Base-by-base conservation (phyloP, 1,140 invertebrate species). In the Eubasilissa regina region DNA sequence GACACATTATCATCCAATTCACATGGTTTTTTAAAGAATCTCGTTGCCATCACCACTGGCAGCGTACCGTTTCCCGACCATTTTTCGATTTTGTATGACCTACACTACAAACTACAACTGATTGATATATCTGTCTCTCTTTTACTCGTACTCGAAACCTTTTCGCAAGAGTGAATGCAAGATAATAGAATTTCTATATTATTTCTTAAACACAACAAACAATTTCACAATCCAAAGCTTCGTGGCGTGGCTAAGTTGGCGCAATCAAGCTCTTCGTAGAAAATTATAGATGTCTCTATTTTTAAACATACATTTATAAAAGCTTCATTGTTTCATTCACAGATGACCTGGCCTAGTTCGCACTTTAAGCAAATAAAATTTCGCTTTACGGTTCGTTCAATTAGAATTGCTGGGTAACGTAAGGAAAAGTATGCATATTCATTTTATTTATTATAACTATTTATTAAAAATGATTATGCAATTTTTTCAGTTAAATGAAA, bases 21-120 rank as follows among this genome's bases (percentile, higher is more conserved):
- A 76, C 55, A 45, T 76, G 43, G 48, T 76, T 76, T 74, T 74
- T 76, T 43, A 62, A 56, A 76, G 75, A 76, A 58, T 58, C 73
- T 58, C 11, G 12, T 75, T 45, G 44, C 35, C 35, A 73, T 77
- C 62, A 56, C 62, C 64, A 56, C 75, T 64, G 62, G 47, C 64
- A 44, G 75, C 75, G 25, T 44, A 77, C 64, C 62, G 64, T 51
- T 77, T 62, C 15, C 35, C 64, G 25, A 78, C 66, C 64, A 78
- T 72, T 78, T 77, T 78, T 78, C 56, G 64, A 76, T 60, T 76
- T 47, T 72, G 48, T 56, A n/a, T 43, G 45, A 55, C 64, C 64
- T 70, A 70, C 35, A 72, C 48, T 35, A 35, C 25, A 35, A 35
- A 35, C 25, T 35, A 35, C 25, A 35, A 35, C 25, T 44, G 21